phyloP scores from a whole-genome alignment of 2,113 vertebrate genomes.

The Megalops atlanticus region DNA sequence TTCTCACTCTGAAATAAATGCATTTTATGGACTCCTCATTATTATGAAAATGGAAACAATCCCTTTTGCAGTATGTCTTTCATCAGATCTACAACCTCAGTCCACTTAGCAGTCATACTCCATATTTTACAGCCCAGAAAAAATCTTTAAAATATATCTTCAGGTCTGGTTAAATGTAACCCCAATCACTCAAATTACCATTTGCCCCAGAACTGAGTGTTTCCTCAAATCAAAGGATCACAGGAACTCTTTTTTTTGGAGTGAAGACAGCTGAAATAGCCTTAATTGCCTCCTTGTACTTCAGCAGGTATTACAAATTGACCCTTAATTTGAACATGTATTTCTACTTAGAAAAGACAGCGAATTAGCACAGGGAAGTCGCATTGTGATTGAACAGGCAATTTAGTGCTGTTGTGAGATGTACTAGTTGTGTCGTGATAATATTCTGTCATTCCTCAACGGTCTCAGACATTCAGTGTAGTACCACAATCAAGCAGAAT shows the following conservation, averaged over 20 bases:
- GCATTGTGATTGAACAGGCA: background rate
- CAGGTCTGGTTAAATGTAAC: no score
- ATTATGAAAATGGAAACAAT: no score
- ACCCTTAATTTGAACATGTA: background rate
- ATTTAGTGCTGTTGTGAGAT: background rate
- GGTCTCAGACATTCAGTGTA: background rate
- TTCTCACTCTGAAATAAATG: no score
- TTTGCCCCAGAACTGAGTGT: background rate
- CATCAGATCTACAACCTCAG: no score
- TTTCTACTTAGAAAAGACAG: background rate
- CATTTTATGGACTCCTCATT: no score
- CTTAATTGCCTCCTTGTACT: background rate
- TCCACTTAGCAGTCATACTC: no score
- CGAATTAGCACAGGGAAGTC: background rate
- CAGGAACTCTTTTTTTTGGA: background rate
- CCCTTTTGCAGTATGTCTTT: no score
- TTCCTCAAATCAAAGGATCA: background rate
- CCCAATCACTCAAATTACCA: background rate
- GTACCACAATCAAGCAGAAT: background rate
- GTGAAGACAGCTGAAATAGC: background rate
- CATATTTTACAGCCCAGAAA: no score
- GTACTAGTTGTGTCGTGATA: background rate
- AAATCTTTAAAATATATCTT: background rate
- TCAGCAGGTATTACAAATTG: conserved; percentile 1
- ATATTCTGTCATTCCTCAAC: background rate